Percentiles rank a stretch among this genome's conserved stretches.
phyloP scores from a whole-genome alignment of 1,140 invertebrate species.

The Aradophagus sp. region DNA sequence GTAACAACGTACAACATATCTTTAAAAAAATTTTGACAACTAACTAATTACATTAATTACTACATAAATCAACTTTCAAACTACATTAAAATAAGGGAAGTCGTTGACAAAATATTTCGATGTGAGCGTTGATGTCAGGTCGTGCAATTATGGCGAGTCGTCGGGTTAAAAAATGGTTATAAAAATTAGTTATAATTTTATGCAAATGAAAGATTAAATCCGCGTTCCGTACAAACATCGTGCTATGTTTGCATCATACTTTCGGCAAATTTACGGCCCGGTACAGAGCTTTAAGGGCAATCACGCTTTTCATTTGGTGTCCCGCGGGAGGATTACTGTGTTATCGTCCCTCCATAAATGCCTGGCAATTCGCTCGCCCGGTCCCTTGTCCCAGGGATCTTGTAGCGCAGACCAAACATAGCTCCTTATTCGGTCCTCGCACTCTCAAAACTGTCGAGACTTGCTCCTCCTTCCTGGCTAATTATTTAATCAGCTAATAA shows the following conservation, averaged over 20 bases:
- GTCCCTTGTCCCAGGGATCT: constrained; percentile 60
- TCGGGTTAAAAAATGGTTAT: too few relatives aligned
- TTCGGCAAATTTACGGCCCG: constrained; percentile 45
- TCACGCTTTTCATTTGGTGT: constrained; percentile 65
- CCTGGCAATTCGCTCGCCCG: constrained; percentile 62
- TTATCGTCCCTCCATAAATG: constrained; percentile 73
- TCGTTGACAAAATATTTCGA: too few relatives aligned
- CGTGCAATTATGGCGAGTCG: too few relatives aligned
- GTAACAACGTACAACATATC: too few relatives aligned
- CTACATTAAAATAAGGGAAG: too few relatives aligned
- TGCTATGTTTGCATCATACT: constrained; percentile 43
- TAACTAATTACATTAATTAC: too few relatives aligned
- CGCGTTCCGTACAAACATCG: constrained; percentile 32
- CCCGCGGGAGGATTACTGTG: constrained; percentile 70
- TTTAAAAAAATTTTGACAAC: too few relatives aligned
- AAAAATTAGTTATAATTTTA: constrained; percentile 43
- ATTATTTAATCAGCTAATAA: constrained; percentile 68
- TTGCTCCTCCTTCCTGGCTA: too few relatives aligned
- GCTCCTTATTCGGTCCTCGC: constrained; percentile 57
- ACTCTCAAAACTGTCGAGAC: constrained; percentile 61
- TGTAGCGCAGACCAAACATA: constrained; percentile 69
- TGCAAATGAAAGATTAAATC: constrained; percentile 50
- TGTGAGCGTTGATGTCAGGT: too few relatives aligned
- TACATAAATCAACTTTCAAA: too few relatives aligned
- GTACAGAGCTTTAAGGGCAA: constrained; percentile 53